Conservation (phyloP, 1,140 invertebrate genomes). For the Tribolium madens region DNA sequence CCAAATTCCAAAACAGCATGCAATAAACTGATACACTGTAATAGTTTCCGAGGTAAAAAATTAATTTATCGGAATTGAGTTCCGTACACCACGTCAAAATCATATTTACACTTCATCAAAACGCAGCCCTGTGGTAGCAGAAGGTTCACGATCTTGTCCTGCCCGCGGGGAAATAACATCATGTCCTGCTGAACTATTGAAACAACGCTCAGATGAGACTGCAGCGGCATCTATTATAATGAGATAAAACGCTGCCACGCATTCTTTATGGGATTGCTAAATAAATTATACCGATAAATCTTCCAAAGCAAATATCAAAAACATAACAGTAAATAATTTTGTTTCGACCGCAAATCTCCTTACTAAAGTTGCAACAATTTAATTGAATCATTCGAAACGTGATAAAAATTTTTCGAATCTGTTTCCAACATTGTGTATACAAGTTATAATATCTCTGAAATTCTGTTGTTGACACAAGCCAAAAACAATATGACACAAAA, state of each 20-base stretch:
- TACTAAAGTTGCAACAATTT: background rate
- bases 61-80: slow-evolving; percentile 27
- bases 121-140: slow-evolving; percentile 37
- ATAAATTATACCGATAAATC: background rate
- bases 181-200: slow-evolving; percentile 60
- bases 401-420: background rate
- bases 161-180: slow-evolving; percentile 60
- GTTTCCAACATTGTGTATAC: background rate
- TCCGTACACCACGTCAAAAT: slow-evolving; percentile 22
- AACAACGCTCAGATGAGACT: slow-evolving; percentile 55
- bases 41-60: slow-evolving; percentile 33
- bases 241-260: background rate
- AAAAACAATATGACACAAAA: slow-evolving; percentile 10
- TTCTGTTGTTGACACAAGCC: background rate
- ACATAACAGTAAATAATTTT: background rate
- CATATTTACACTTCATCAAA: slow-evolving; percentile 49
- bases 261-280: background rate
- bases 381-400: background rate
- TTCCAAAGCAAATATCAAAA: background rate
- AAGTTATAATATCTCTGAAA: background rate
- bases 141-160: slow-evolving; percentile 46
- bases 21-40: background rate
- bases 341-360: background rate
- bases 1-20: slow-evolving; percentile 40
- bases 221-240: slow-evolving; percentile 53